Conservation (phyloP, 1,140 invertebrate genomes). For the Pachypsylla venusta region DNA sequence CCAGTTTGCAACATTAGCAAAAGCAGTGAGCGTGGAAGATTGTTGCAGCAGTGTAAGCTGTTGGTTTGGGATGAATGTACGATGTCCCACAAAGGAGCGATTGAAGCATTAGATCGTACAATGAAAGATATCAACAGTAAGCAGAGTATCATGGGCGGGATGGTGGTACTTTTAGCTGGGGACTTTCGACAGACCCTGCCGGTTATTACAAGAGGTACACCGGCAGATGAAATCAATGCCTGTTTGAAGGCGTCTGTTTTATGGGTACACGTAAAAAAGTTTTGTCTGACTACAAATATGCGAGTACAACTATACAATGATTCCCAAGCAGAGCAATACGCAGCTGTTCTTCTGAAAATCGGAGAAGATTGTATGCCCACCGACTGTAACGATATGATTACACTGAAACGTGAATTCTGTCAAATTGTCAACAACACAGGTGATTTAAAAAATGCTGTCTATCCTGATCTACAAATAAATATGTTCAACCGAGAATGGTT, state of each 20-base stretch:
- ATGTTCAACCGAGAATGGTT: too few relatives aligned
- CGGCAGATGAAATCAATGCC: conserved; percentile 31
- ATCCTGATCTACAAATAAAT: neutral
- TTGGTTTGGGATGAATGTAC: conserved; percentile 32
- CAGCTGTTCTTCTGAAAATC: neutral
- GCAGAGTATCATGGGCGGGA: conserved; percentile 27
- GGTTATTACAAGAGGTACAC: conserved; percentile 29
- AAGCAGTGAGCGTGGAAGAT: neutral
- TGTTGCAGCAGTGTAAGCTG: conserved; percentile 20
- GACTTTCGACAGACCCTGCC: conserved; percentile 28
- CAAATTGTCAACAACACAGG: neutral
- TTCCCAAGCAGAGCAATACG: neutral
- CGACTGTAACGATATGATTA: neutral
- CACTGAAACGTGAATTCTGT: neutral
- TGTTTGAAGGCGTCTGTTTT: conserved; percentile 32
- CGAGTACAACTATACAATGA: neutral
- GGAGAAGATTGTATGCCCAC: neutral
- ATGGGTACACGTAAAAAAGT: conserved; percentile 27
- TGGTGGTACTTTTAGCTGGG: conserved; percentile 25
- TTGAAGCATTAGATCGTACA: conserved; percentile 28
- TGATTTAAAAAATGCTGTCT: neutral
- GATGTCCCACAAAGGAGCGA: conserved; percentile 27
- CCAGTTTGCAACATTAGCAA: conserved; percentile 21
- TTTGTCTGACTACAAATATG: conserved; percentile 14
- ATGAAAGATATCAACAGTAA: too few relatives aligned